Base-by-base conservation (phyloP, 2,113 vertebrate species). In the Brachyhypopomus occidentalis region DNA sequence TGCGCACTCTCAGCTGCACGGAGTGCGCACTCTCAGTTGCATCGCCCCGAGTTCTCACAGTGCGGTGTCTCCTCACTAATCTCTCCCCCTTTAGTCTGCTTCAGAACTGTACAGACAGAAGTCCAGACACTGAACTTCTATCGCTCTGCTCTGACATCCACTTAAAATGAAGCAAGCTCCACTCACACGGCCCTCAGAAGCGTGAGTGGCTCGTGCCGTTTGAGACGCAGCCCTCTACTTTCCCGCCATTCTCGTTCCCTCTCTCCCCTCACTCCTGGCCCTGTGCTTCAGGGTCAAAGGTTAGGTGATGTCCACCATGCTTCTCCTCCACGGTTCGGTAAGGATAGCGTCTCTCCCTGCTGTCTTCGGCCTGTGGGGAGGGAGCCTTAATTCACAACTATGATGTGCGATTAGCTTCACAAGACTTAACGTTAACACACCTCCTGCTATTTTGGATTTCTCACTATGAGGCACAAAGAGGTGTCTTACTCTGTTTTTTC, bases 371-470 rank as follows among this genome's bases (percentile, higher is more conserved):
- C 11, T 25, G 58, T 14, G 45, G 45, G 45, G 3, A 0, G 69
- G 56, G 27, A 12, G 6, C 23, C 63, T 67, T 78, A 45, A 73
- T 73, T n/a, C 19, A 9, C 1, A 3, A 16, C 30, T 83, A 45
- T 67, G 81, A 80, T 80, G 78, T 80, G 58, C 38, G 58, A 79
- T 79, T 79, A 22, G 78, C 16, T 58, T 48, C 34, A 8, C 20
- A 48, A 20, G 72, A 75, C 41, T 52, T 82, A 34, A 75, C 41
- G 55, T 82, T 60, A 59, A 17, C 22, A 38, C 23, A 48, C 36
- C 38, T 45, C 48, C 3, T 67, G 23, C 52, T 72, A 16, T 27
- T 56, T n/a, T 52, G 25, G 3, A 16, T 66, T 67, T 67, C 64
- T 20, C 64, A 20, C 64, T 14, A 5, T 20, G 30, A 67, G 64